These are phyloP conservation scores for Plotosus lineatus DNA, from an alignment of 2,113 vertebrate genomes.

Conservation along the genomic window DNA sequence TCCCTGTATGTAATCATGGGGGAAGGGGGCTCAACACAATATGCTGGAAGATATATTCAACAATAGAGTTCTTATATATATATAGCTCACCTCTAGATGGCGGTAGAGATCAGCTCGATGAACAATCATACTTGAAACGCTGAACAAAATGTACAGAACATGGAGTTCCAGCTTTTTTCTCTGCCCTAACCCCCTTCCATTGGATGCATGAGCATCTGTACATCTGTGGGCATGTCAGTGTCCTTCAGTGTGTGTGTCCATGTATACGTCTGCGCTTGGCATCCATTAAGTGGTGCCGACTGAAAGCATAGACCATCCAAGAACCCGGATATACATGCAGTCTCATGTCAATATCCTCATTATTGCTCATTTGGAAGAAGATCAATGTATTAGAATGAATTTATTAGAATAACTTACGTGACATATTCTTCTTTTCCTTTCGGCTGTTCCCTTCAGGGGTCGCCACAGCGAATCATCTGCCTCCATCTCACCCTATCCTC, in stretches of 20 bases:
- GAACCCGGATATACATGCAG: not conserved
- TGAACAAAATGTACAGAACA: slow-evolving; percentile 69
- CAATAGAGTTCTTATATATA: not conserved
- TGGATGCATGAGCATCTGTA: slow-evolving; percentile 11
- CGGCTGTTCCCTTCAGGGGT: too few relatives aligned
- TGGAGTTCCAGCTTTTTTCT: slow-evolving; percentile 42
- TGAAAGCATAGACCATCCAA: not conserved
- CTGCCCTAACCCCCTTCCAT: not conserved
- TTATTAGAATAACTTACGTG: not conserved
- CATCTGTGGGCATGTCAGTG: slow-evolving; percentile 1
- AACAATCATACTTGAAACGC: not conserved
- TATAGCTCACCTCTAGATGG: slow-evolving; percentile 58
- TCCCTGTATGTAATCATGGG: not conserved
- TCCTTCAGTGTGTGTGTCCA: slow-evolving; percentile 27
- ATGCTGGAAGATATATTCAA: not conserved
- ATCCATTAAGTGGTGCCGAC: not conserved
- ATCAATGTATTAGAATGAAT: not conserved
- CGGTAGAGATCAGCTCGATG: not conserved
- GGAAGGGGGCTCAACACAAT: not conserved
- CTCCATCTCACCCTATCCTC: too few relatives aligned
- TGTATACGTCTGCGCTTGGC: not conserved
- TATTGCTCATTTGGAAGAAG: not conserved
- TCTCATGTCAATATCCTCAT: not conserved
- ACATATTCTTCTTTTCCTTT: too few relatives aligned
- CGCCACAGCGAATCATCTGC: too few relatives aligned